Conservation (phyloP, 2,797 vertebrate species). For the Salmo trutta region DNA sequence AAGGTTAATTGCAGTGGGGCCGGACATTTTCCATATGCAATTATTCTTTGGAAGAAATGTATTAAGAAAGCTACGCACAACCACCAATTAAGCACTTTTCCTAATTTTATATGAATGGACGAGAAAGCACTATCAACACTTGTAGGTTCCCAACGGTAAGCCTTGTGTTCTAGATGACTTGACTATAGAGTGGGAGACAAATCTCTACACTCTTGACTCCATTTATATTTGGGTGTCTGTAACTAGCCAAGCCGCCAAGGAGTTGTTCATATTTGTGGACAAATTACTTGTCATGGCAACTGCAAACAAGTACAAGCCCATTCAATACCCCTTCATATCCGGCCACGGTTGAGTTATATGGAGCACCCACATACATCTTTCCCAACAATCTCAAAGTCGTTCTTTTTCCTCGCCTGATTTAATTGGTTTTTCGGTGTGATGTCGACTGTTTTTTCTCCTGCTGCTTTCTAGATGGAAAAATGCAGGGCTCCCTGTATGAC, state of each 20-base stretch:
- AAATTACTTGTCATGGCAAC: slow-evolving; percentile 46
- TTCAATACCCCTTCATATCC: not conserved
- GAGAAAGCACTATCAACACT: not conserved
- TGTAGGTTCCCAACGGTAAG: not conserved
- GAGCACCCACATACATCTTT: not conserved
- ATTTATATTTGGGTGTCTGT: slow-evolving; percentile 28
- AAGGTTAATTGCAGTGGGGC: too few species aligned
- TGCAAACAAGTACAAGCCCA: slow-evolving; percentile 13
- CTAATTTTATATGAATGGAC: not conserved
- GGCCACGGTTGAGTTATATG: not conserved
- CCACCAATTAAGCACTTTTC: too few species aligned
- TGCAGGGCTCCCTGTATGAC: not conserved
- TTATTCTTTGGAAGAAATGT: too few species aligned
- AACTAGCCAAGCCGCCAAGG: slow-evolving; percentile 2
- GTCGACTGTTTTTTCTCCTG: not conserved
- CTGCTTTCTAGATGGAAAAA: not conserved
- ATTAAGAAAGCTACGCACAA: too few species aligned
- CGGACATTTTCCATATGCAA: not conserved
- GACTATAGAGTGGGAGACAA: not conserved
- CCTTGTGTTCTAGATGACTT: slow-evolving; percentile 8
- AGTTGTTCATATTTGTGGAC: slow-evolving; percentile 7
- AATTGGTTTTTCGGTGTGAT: not conserved
- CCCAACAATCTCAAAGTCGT: too few species aligned
- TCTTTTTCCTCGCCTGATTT: not conserved
- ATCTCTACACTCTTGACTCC: slow-evolving; percentile 1